Evolutionary conservation across 53 echinoderm and acorn worm species (phyloP).

Genomic region (Holothuria leucospilota): DNA sequence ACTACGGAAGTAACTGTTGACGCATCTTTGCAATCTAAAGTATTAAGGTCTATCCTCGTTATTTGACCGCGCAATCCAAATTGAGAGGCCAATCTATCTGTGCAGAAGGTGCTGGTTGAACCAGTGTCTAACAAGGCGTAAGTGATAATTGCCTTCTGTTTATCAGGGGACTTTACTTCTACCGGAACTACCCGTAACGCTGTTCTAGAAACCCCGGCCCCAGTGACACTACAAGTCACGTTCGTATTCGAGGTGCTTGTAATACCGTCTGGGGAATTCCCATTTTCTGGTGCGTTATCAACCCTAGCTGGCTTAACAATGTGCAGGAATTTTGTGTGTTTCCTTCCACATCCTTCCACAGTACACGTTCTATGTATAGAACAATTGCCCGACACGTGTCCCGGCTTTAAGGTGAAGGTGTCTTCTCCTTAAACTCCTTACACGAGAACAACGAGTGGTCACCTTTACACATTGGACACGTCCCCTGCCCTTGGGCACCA

Average conservation of each 20-base stretch:
- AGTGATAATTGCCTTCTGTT: not conserved
- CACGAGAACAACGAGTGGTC: constrained; percentile 49
- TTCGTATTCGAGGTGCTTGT: not conserved
- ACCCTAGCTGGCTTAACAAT: not conserved
- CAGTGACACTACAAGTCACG: constrained; percentile 53
- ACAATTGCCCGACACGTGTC: constrained; percentile 50
- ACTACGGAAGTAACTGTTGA: constrained; percentile 16
- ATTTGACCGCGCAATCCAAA: constrained; percentile 5
- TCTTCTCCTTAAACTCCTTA: constrained; percentile 44
- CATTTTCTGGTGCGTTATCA: not conserved
- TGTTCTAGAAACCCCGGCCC: constrained; percentile 62
- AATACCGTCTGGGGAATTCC: not conserved
- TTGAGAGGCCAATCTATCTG: not conserved
- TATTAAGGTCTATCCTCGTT: constrained; percentile 18
- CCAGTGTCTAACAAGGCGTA: constrained; percentile 67
- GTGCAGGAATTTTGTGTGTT: constrained; percentile 72
- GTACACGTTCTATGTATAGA: constrained; percentile 44
- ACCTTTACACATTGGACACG: not conserved
- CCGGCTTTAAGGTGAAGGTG: constrained; percentile 29
- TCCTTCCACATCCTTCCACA: constrained; percentile 57
- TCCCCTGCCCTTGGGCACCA: not conserved
- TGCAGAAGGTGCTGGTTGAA: constrained; percentile 64
- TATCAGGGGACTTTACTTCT: constrained; percentile 30
- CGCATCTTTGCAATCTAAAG: constrained; percentile 33
- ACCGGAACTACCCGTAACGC: constrained; percentile 67